phyloP scores from a whole-genome alignment of 2,888 invertebrate genomes.

The Cremastinae sp. region DNA sequence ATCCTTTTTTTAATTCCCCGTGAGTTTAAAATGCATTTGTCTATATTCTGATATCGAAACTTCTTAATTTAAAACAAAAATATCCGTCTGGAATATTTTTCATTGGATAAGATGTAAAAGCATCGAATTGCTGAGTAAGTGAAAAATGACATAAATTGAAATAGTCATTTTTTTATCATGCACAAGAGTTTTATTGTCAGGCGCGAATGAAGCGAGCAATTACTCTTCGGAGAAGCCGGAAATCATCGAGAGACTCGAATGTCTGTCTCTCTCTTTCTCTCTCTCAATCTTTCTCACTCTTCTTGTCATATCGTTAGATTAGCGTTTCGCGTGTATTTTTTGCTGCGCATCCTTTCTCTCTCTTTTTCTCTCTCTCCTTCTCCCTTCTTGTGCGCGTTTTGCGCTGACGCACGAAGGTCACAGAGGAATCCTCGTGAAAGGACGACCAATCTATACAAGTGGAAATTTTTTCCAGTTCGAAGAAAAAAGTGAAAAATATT shows the following conservation, averaged over 20 bases:
- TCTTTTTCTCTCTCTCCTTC: too few species aligned
- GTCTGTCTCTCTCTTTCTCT: constrained; percentile 17
- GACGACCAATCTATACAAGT: constrained; percentile 14
- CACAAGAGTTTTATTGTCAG: background rate
- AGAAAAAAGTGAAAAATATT: constrained; percentile 7
- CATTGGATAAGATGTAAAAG: too few species aligned
- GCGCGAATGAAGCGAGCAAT: constrained; percentile 45
- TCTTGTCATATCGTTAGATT: constrained; percentile 31
- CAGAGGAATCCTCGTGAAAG: constrained; percentile 39
- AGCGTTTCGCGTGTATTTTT: constrained; percentile 45
- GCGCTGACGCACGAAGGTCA: constrained; percentile 38
- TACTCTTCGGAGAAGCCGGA: constrained; percentile 48
- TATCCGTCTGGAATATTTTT: too few species aligned
- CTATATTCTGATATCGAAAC: background rate
- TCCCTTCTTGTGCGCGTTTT: background rate
- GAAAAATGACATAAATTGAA: too few species aligned
- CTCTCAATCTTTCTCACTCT: background rate
- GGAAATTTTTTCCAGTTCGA: constrained; percentile 22
- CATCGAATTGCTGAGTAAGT: background rate
- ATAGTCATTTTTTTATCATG: too few species aligned
- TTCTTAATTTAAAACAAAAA: background rate
- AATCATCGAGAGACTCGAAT: constrained; percentile 42
- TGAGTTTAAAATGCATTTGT: background rate
- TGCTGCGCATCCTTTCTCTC: constrained; percentile 24
- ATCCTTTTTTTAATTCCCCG: background rate